Conservation (phyloP, 2,888 invertebrate species). For the Caenorhabditis imperialis region DNA sequence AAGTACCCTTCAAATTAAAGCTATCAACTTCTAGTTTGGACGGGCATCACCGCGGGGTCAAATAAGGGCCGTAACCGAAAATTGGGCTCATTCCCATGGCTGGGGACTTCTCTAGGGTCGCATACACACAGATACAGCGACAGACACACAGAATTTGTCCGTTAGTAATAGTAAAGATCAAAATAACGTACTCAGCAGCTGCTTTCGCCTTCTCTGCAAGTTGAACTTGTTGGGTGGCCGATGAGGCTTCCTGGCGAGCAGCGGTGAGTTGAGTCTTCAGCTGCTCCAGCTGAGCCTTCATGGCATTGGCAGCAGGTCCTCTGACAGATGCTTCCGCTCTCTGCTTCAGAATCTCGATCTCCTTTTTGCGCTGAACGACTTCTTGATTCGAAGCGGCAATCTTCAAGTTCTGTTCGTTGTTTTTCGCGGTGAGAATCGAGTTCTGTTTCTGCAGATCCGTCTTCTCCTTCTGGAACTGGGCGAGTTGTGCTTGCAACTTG, state of each 20-base stretch:
- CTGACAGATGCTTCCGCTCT: conserved; percentile 19
- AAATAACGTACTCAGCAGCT: conserved; percentile 23
- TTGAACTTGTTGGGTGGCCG: conserved; percentile 15
- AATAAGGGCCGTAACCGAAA: no score
- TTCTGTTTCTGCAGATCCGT: conserved; percentile 19
- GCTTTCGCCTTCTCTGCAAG: conserved; percentile 7
- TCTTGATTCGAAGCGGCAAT: conserved; percentile 27
- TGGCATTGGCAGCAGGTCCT: not conserved
- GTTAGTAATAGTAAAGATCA: no score
- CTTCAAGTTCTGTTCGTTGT: conserved; percentile 39
- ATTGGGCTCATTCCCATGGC: no score
- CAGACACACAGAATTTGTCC: no score
- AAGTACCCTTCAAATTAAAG: no score
- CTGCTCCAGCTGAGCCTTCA: conserved; percentile 37
- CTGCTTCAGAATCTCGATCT: conserved; percentile 46
- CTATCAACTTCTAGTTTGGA: no score
- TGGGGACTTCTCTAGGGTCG: no score
- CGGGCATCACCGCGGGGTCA: no score
- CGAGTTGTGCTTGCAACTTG: conserved; percentile 23
- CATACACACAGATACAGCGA: no score
- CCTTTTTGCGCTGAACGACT: conserved; percentile 29
- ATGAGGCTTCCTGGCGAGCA: conserved; percentile 22
- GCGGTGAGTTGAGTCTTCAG: conserved; percentile 16
- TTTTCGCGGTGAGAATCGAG: conserved; percentile 2
- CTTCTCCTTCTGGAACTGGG: conserved; percentile 39